Base-by-base conservation (phyloP, 2,797 vertebrate genomes). In the Momotus momota region DNA sequence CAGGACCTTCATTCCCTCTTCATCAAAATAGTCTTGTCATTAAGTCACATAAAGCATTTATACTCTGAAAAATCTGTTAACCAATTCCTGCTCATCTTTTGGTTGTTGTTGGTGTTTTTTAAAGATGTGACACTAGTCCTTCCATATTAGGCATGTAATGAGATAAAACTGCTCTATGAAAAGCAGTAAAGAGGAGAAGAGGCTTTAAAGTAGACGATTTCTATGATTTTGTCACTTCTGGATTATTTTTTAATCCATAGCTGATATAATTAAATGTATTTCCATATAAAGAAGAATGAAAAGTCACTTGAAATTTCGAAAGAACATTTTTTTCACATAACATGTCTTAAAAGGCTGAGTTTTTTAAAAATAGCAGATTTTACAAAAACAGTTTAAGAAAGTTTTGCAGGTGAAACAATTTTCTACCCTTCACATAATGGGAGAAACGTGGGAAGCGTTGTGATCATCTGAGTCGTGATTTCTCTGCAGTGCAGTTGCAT, bases 401-500 rank as follows among this genome's bases (percentile, higher is more conserved):
- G 2, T 20, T 52, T 81, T 88, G 9, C 73, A 65, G 67, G 45
- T 77, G 45, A 93, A 92, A 66, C 35, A 29, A 20, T 41, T 70
- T 62, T 81, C 64, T 92, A 15, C 49, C 21, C 12, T 92, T 87
- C 16, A 23, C 8, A 35, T 82, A 90, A 92, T 78, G 45, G 71
- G 33, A 81, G 60, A 67, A 49, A 80, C 0, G 45, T 87, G 49
- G 83, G 92, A 92, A 83, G 51, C 80, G 31, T 27, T 94, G 72
- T 55, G 70, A 79, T 90, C 65, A 66, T 88, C 73, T 62, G 70
- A 93, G 45, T 86, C 3, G 10, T 88, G 70, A 81, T 84, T 97
- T 95, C 61, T 90, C 58, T 91, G 45, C 41, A 55, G 31, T 55
- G 66, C n/a, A 33, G 41, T 93, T 88, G 5, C 43, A 4, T 65